Percentiles rank a stretch among this genome's conserved stretches.
phyloP scores from a whole-genome alignment of 2,797 vertebrate genomes.

The Pseudomugil tenellus region DNA sequence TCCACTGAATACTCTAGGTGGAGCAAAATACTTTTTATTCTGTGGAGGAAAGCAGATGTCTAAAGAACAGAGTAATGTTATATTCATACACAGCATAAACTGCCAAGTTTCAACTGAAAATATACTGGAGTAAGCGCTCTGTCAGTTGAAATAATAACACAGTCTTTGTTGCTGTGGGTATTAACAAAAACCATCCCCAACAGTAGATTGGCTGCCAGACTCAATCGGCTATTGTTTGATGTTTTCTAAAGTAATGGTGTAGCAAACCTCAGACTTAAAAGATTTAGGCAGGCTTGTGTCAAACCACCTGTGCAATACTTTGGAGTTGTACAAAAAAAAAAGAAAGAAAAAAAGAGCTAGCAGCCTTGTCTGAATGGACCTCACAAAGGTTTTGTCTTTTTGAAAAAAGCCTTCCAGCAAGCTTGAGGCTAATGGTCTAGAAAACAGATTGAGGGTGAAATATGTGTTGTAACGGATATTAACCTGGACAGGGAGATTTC shows the following conservation, averaged over 20 bases:
- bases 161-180: slow-evolving; percentile 36
- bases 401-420: not conserved
- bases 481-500: slow-evolving; percentile 16
- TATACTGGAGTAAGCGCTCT: slow-evolving; percentile 25
- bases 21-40: slow-evolving; percentile 18
- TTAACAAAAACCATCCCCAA: slow-evolving; percentile 28
- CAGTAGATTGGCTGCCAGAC: slow-evolving; percentile 28
- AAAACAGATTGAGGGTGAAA: slow-evolving; percentile 17
- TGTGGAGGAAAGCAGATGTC: not conserved
- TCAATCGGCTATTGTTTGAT: slow-evolving; percentile 36
- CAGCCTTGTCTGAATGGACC: slow-evolving; percentile 6
- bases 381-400: not conserved
- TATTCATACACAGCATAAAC: slow-evolving; percentile 25
- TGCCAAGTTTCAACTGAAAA: slow-evolving; percentile 26
- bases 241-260: slow-evolving; percentile 31
- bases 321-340: not conserved
- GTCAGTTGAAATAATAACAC: slow-evolving; percentile 38
- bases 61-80: slow-evolving; percentile 15
- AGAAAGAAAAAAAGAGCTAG: not conserved
- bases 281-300: slow-evolving; percentile 15
- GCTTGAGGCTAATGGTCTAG: slow-evolving; percentile 12
- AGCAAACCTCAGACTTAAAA: slow-evolving; percentile 16
- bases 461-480: slow-evolving; percentile 11
- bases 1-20: not conserved
- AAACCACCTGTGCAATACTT: slow-evolving; percentile 13